Base-by-base conservation (phyloP, 1,140 invertebrate species). In the Diorhabda sublineata region DNA sequence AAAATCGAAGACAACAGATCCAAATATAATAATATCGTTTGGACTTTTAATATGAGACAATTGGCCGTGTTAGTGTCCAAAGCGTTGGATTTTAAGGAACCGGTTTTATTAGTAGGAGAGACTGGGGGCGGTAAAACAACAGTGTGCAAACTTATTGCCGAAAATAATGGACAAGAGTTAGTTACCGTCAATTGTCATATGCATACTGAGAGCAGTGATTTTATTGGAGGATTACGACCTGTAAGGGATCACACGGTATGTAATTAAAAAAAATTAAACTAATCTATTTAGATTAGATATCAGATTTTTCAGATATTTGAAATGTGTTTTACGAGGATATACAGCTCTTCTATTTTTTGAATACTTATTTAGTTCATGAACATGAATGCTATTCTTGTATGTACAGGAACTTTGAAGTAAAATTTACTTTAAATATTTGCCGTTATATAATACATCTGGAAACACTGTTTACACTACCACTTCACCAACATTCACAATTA, bases 51-150 rank as follows among this genome's bases (percentile, higher is more conserved):
- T 74, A 94, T 98, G 90, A 86, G 94, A 69, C 85, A 95, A 79
- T 87, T 99, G 80, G 94, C 93, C 4, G 92, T 98, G n/a, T 83
- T 99, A 5, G 90, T 97, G 26, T 90, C 90, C 45, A 94, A 98
- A 83, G 92, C 96, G 0, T 88, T 96, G 70, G 87, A 91, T 72
- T 99, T 96, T 74, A 87, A 93, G 74, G 98, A 99, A 80, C 97
- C 98, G 0, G 91, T 99, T 3, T 81, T 99, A 6, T 82, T 99
- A 41, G 95, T 99, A 5, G 98, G 98, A 60, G 96, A 98, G 81
- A 99, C 98, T 42, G 98, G 98, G 0, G 97, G 97, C 81, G 98
- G 98, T 0, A 99, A 99, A 85, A 99, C 98, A 0, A 98, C 96
- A 0, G 87, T 98, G 26, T 98, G 96, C 76, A 95, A 99, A 82